Evolutionary conservation across 2,113 vertebrate genomes (phyloP), one percentile per base, ranked within the genome.

Genomic region (Pelobates fuscus): DNA sequence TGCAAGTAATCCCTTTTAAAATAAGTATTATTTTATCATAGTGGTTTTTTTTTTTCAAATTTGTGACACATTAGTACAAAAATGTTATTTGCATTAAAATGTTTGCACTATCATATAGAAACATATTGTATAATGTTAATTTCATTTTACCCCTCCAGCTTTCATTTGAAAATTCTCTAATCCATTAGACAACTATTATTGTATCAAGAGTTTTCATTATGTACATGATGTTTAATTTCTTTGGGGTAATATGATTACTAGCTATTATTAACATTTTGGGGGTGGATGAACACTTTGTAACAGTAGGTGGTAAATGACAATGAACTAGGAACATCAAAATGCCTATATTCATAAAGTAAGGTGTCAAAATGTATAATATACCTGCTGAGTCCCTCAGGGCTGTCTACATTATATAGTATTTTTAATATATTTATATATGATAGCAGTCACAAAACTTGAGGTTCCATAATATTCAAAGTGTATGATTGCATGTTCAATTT

Each of bases 231-330:
- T 75, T 75, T 75, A 65, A 75, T 75, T 67, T 75, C 63, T 75
- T 75, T 75, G 66, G 72, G 73, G 73, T 77, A 61, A 68, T 61
- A 77, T 61, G 64, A 68, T 77, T 67, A 77, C 55, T 77, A 55
- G 64, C 55, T 77, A 77, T 77, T 77, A 77, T 68, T 77, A 68
- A 49, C 57, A 77, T 61, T 68, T 77, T 54, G 41, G 73, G 65
- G 52, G 43, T 61, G 54, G 64, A 65, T 60, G 55, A 77, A 37
- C 57, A 77, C 65, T 68, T 68, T 61, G 41, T 52, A 77, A 52
- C 73, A 77, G 73, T 68, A 67, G 73, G 73, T 32, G 73, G 73
- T 77, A 68, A 77, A 77, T 77, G 65, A 68, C 73, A 77, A 77
- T 68, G 65, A 68, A 68, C 55, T 52, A 61, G 59, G 61, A 67